Conservation (phyloP, 2,113 vertebrate species). For the Varanus komodoensis region DNA sequence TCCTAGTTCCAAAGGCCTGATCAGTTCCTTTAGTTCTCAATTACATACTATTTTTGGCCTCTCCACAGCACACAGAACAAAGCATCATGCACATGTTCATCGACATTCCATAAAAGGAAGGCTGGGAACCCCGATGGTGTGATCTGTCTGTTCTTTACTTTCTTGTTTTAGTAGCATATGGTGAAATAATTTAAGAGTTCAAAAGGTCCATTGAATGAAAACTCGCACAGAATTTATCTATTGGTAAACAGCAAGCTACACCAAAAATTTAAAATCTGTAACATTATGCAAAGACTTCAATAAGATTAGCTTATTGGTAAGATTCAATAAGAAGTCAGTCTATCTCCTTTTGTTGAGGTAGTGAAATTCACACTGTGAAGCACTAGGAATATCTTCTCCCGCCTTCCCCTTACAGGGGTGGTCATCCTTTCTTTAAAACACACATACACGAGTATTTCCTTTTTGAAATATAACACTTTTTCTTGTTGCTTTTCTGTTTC, state of each 20-base stretch:
- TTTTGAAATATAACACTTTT: too few species aligned
- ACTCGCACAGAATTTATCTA: accelerated
- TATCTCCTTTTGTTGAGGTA: too few species aligned
- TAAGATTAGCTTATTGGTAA: not conserved
- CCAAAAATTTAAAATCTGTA: not conserved
- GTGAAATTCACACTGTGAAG: too few species aligned
- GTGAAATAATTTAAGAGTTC: slow-evolving; percentile 3
- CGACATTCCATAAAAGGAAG: slow-evolving; percentile 27
- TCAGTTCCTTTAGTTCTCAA: slow-evolving; percentile 34
- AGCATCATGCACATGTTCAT: not conserved
- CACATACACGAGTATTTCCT: too few species aligned
- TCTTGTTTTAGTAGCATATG: not conserved
- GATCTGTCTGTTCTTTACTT: not conserved
- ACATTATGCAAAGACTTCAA: not conserved
- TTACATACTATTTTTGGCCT: slow-evolving; percentile 62
- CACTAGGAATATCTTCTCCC: too few species aligned
- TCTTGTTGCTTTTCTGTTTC: too few species aligned
- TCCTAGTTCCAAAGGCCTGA: slow-evolving; percentile 50
- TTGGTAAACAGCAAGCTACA: not conserved
- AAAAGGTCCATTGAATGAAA: slow-evolving; percentile 31
- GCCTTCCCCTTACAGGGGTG: too few species aligned
- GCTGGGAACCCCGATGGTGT: slow-evolving; percentile 14
- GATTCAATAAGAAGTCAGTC: not conserved
- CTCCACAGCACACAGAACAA: not conserved
- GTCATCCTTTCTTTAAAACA: too few species aligned